A percentile compares a stretch with the other conserved stretches of the same genome.
Evolutionary conservation across 2,888 invertebrate genomes (phyloP).

Genomic region (Heterodera filipjevi): DNA sequence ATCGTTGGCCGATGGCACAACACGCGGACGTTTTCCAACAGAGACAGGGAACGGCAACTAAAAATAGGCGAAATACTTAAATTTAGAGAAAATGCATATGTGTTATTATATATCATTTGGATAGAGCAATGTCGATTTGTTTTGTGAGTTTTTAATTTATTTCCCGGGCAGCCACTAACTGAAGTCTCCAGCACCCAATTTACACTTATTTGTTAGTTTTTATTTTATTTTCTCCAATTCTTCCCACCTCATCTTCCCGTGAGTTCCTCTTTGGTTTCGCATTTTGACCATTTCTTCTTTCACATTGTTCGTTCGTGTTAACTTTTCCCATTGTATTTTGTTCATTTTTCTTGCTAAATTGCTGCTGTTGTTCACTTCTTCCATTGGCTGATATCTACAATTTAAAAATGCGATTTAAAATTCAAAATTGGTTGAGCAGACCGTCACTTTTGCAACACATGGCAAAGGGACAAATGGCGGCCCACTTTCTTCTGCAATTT

Average conservation of each 20-base stretch:
- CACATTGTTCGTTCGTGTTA: background rate
- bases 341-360: background rate
- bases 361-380: background rate
- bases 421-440: background rate
- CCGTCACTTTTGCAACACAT: background rate
- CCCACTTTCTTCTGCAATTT: constrained; percentile 15
- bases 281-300: background rate
- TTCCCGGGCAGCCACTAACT: too few relatives aligned
- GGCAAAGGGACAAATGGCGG: background rate
- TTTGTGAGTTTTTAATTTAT: too few relatives aligned
- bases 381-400: background rate
- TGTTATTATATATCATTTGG: too few relatives aligned
- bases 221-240: too few relatives aligned
- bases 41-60: background rate
- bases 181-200: too few relatives aligned
- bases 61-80: background rate
- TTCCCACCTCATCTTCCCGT: too few relatives aligned
- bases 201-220: too few relatives aligned
- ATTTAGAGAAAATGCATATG: background rate
- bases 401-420: background rate
- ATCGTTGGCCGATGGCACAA: background rate
- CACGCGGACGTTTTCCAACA: background rate
- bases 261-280: background rate
- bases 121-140: too few relatives aligned
- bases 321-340: background rate